Percentiles rank a stretch among this genome's conserved stretches.
These are phyloP conservation scores for Engraulis encrasicolus DNA, from an alignment of 2,113 vertebrate genomes.

Conservation along the genomic window DNA sequence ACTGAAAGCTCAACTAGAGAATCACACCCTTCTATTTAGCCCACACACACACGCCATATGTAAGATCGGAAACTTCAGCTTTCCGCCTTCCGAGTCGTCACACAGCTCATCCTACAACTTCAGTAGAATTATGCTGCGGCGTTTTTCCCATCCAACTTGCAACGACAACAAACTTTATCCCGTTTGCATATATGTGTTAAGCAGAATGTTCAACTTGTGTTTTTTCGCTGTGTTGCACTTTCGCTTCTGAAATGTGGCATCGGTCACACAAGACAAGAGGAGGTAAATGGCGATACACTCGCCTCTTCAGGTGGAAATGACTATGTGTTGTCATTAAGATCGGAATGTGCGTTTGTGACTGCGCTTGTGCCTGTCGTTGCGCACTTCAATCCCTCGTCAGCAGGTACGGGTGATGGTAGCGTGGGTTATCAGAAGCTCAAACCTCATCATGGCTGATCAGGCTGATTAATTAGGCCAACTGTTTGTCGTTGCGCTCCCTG, in stretches of 20 bases:
- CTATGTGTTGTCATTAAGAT: too few species aligned
- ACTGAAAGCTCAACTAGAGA: not conserved
- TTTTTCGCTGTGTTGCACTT: not conserved
- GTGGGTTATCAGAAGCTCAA: not conserved
- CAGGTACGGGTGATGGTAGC: not conserved
- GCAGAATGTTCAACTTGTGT: not conserved
- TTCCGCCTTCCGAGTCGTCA: not conserved
- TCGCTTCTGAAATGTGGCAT: not conserved
- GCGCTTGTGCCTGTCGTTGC: not conserved
- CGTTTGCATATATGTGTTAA: not conserved
- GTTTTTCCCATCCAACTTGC: not conserved
- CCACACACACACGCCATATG: not conserved
- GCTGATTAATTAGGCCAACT: not conserved
- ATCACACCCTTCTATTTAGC: not conserved
- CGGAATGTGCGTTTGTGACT: not conserved
- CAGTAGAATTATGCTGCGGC: not conserved
- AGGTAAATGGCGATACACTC: not conserved
- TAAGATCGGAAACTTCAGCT: not conserved
- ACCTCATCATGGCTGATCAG: constrained; percentile 12
- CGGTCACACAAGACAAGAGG: not conserved
- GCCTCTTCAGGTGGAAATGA: not conserved
- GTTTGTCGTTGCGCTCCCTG: not conserved
- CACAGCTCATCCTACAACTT: not conserved
- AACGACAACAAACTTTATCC: not conserved
- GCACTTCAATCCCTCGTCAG: not conserved